Evolutionary conservation across 2,113 vertebrate species (phyloP).

Genomic region (Nerophis ophidion): DNA sequence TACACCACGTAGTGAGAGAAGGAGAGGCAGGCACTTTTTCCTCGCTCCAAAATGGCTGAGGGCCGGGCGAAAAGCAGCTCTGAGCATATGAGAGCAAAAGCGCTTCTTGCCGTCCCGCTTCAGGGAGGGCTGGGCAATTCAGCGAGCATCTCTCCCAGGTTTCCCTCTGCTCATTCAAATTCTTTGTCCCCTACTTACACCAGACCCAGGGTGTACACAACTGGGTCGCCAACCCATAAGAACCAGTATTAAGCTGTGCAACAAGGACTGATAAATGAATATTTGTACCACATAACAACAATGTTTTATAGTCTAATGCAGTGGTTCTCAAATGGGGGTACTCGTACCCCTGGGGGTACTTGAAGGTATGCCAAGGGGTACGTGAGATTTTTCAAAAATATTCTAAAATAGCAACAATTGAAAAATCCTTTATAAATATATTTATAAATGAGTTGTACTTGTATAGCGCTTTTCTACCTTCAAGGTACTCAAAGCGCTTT

Average conservation of each 20-base stretch:
- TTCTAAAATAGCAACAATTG: too few relatives aligned
- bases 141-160: conserved; percentile 48
- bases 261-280: conserved; percentile 33
- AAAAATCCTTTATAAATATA: too few relatives aligned
- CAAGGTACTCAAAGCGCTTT: too few relatives aligned
- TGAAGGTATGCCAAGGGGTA: too few relatives aligned
- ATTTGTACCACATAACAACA: conserved; percentile 24
- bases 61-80: conserved; percentile 61
- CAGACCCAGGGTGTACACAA: conserved; percentile 43
- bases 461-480: too few relatives aligned
- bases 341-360: too few relatives aligned
- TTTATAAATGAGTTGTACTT: too few relatives aligned
- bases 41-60: conserved; percentile 76
- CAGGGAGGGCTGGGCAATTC: conserved; percentile 58
- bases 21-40: conserved; percentile 59
- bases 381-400: too few relatives aligned
- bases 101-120: conserved; percentile 58
- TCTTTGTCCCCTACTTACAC: conserved; percentile 69
- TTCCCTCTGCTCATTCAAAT: conserved; percentile 49
- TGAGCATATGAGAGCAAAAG: conserved; percentile 51
- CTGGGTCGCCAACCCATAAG: conserved; percentile 45
- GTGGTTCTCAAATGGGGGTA: too few relatives aligned
- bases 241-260: conserved; percentile 36
- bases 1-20: conserved; percentile 70
- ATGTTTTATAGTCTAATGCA: neutral